phyloP scores from a whole-genome alignment of 2,113 vertebrate species.

The Odocoileus hemionus region DNA sequence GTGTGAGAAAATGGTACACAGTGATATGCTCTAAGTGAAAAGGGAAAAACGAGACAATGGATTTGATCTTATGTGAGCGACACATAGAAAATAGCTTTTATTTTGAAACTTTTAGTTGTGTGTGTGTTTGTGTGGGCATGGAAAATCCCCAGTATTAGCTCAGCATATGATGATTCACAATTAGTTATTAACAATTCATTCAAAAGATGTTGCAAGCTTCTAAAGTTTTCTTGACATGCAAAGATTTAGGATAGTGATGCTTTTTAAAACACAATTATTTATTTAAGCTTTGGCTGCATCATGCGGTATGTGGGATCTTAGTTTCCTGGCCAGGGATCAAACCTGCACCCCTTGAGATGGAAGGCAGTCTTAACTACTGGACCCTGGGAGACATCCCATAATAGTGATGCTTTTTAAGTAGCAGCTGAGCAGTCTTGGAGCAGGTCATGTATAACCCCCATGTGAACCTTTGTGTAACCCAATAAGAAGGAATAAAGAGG shows the following conservation, averaged over 20 bases:
- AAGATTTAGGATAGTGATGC: neutral
- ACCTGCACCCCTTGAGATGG: neutral
- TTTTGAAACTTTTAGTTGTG: neutral
- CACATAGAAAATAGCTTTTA: neutral
- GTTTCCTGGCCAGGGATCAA: neutral
- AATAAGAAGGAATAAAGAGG: neutral
- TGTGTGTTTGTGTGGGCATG: neutral
- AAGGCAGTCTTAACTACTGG: neutral
- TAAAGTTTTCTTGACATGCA: neutral
- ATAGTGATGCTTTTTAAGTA: neutral
- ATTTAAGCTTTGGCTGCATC: rapidly evolving
- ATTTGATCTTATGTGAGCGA: neutral
- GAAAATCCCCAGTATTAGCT: neutral
- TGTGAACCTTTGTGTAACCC: neutral
- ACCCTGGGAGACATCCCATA: neutral
- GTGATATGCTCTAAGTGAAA: neutral
- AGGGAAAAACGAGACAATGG: neutral
- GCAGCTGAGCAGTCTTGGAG: neutral
- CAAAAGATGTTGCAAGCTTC: neutral
- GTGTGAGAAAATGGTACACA: neutral
- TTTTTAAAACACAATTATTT: neutral
- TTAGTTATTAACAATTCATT: neutral
- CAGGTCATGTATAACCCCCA: neutral
- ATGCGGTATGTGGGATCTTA: neutral
- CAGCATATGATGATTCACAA: neutral